Percentiles rank a stretch among this genome's conserved stretches.
Evolutionary conservation across 1,140 invertebrate species (phyloP).

Genomic region (Eupristina koningsbergeri): DNA sequence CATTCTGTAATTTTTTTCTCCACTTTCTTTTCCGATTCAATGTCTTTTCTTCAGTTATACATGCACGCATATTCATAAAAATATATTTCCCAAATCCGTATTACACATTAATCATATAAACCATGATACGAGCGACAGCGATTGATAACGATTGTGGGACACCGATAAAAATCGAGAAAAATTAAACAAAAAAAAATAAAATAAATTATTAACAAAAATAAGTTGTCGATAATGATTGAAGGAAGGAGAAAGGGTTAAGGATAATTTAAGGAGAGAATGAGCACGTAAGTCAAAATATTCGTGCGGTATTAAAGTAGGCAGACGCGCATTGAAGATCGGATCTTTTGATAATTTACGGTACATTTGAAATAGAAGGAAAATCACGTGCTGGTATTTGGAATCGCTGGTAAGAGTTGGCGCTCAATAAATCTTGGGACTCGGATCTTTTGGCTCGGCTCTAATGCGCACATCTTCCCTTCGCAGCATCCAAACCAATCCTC

Average conservation of each 20-base stretch:
- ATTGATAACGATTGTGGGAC: neutral
- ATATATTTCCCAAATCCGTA: neutral
- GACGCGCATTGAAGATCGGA: no score
- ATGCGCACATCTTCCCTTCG: neutral
- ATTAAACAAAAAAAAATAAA: no score
- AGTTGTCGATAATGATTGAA: no score
- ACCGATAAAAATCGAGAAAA: no score
- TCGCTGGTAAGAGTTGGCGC: no score
- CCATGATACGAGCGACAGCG: no score
- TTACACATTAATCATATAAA: neutral
- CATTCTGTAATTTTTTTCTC: neutral
- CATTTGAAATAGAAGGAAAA: neutral
- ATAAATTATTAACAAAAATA: no score
- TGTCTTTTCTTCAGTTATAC: neutral
- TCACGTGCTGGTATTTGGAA: neutral
- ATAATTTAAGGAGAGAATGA: no score
- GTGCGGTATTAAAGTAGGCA: no score
- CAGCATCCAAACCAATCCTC: no score
- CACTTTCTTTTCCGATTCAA: neutral
- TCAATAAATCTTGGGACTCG: constrained; percentile 23
- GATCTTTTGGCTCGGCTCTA: neutral
- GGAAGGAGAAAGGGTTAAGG: no score
- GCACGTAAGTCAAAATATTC: no score
- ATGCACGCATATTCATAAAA: neutral
- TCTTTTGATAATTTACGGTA: neutral